These are phyloP conservation scores for Calliphora vicina DNA, from an alignment of 1,140 invertebrate genomes.

Conservation along the genomic window DNA sequence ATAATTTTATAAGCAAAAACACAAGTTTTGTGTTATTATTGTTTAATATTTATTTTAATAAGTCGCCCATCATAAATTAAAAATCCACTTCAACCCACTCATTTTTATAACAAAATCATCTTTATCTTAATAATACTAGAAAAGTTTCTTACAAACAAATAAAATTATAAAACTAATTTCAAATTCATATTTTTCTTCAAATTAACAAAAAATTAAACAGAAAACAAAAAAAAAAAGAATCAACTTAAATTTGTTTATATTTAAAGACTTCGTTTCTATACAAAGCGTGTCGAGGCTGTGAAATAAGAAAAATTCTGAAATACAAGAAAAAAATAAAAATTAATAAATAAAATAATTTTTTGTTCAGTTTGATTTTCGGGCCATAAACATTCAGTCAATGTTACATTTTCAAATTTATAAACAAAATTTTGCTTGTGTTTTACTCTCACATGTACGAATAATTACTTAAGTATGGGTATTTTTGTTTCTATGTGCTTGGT, in stretches of 20 bases:
- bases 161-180: background rate
- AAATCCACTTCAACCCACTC: background rate
- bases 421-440: background rate
- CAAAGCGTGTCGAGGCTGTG: background rate
- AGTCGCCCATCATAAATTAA: no score
- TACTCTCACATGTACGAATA: background rate
- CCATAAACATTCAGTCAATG: constrained; percentile 6
- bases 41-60: no score
- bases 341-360: no score
- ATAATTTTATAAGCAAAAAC: no score
- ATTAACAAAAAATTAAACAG: background rate
- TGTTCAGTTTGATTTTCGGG: background rate
- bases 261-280: background rate
- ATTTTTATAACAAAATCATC: background rate
- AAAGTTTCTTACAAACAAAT: background rate
- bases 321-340: background rate
- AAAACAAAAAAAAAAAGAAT: background rate
- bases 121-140: background rate
- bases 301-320: background rate
- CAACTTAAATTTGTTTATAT: background rate
- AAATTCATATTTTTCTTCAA: background rate
- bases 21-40: no score
- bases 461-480: background rate
- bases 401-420: background rate
- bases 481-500: constrained; percentile 30